Conservation (phyloP, 2,113 vertebrate species). For the Morone chrysops region DNA sequence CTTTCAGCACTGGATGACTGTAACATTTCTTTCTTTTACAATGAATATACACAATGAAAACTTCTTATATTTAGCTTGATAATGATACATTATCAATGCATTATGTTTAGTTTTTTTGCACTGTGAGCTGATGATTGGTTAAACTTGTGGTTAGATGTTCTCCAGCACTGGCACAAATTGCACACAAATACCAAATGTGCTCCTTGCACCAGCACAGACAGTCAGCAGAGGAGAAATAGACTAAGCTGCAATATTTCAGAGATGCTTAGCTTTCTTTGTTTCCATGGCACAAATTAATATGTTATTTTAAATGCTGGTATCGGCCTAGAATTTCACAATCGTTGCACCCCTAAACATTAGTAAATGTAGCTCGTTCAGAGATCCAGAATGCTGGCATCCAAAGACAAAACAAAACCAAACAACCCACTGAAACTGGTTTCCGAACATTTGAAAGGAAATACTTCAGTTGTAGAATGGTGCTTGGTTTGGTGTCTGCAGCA, state of each 20-base stretch:
- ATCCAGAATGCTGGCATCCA: not conserved
- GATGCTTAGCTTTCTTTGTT: too few species aligned
- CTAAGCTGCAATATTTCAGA: too few species aligned
- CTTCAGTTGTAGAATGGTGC: not conserved
- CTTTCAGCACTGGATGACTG: not conserved
- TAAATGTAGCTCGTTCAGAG: not conserved
- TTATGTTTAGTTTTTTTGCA: not conserved
- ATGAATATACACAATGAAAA: not conserved
- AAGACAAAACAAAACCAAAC: not conserved
- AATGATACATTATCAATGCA: not conserved
- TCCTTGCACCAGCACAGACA: too few species aligned
- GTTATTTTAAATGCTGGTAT: too few species aligned
- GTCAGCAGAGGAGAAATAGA: too few species aligned
- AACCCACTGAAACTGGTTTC: not conserved
- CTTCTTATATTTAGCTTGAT: not conserved
- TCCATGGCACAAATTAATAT: too few species aligned
- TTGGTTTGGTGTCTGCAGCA: not conserved
- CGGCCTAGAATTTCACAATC: too few species aligned
- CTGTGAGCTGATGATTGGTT: not conserved
- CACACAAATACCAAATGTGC: too few species aligned
- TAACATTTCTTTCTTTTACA: not conserved
- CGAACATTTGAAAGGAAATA: not conserved
- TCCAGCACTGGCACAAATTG: too few species aligned
- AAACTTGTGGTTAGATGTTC: not conserved
- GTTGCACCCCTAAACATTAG: not conserved